Conservation (phyloP, 1,140 invertebrate species). For the Anastatus disparis region DNA sequence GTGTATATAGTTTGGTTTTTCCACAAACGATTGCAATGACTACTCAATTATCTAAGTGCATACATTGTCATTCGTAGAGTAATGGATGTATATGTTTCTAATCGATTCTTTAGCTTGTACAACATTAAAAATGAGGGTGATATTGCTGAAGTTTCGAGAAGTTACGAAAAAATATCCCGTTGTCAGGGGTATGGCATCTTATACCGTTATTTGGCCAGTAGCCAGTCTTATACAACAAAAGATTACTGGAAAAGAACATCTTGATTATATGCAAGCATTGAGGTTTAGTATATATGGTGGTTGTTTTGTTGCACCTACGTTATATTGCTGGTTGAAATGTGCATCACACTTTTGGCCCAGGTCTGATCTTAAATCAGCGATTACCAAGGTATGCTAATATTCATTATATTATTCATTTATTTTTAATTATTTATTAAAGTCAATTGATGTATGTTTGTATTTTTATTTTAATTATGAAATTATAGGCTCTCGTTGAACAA, state of each 20-base stretch:
- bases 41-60: too few relatives aligned
- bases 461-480: conserved; percentile 34
- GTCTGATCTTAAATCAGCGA: conserved; percentile 71
- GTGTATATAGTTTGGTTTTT: too few relatives aligned
- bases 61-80: too few relatives aligned
- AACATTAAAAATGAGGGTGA: conserved; percentile 51
- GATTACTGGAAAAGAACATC: conserved; percentile 67
- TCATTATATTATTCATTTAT: not conserved
- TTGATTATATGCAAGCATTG: conserved; percentile 69
- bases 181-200: conserved; percentile 76
- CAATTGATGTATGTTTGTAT: not conserved
- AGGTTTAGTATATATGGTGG: conserved; percentile 77
- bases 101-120: too few relatives aligned
- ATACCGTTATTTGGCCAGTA: conserved; percentile 77
- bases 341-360: conserved; percentile 74
- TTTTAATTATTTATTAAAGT: not conserved
- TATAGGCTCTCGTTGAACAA: conserved; percentile 83
- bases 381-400: conserved; percentile 72
- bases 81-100: too few relatives aligned
- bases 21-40: too few relatives aligned
- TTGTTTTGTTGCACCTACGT: conserved; percentile 76
- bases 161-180: conserved; percentile 68
- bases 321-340: conserved; percentile 77
- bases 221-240: conserved; percentile 72
- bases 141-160: conserved; percentile 61